These are phyloP conservation scores for Macrosoma leucophasiata DNA, from an alignment of 2,888 invertebrate species.

Conservation along the genomic window DNA sequence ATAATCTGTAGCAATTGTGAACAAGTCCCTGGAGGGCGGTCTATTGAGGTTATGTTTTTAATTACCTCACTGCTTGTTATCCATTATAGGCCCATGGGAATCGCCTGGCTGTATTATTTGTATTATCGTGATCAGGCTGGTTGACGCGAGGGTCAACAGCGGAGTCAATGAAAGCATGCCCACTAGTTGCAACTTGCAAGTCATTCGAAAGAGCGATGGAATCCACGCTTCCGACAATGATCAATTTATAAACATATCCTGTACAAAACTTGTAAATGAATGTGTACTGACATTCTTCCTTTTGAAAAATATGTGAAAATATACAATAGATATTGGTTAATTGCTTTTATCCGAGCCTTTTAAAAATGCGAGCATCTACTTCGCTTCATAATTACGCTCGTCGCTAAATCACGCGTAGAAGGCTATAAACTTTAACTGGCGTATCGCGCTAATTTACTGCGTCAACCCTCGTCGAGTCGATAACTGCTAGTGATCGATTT, in stretches of 20 bases:
- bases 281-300: too few species aligned
- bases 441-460: constrained; percentile 68
- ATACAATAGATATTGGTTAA: too few species aligned
- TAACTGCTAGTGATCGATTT: constrained; percentile 72
- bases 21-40: constrained; percentile 51
- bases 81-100: constrained; percentile 49
- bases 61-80: constrained; percentile 44
- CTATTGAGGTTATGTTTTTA: constrained; percentile 45
- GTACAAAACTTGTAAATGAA: too few species aligned
- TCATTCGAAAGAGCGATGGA: constrained; percentile 62
- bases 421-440: constrained; percentile 63
- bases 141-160: constrained; percentile 60
- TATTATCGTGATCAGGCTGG: constrained; percentile 60
- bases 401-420: constrained; percentile 57
- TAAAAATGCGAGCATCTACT: constrained; percentile 19
- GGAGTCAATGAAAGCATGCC: constrained; percentile 71
- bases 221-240: constrained; percentile 67
- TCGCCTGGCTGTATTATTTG: constrained; percentile 61
- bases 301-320: too few species aligned
- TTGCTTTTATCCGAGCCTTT: too few species aligned
- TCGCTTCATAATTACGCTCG: constrained; percentile 51
- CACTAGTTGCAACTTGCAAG: constrained; percentile 67
- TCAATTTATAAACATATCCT: too few species aligned
- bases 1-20: constrained; percentile 40
- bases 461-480: constrained; percentile 64